A percentile compares a stretch with the other conserved stretches of the same genome.
Conservation (phyloP, 2,888 invertebrate genomes). For the Pristionchus mayeri region DNA sequence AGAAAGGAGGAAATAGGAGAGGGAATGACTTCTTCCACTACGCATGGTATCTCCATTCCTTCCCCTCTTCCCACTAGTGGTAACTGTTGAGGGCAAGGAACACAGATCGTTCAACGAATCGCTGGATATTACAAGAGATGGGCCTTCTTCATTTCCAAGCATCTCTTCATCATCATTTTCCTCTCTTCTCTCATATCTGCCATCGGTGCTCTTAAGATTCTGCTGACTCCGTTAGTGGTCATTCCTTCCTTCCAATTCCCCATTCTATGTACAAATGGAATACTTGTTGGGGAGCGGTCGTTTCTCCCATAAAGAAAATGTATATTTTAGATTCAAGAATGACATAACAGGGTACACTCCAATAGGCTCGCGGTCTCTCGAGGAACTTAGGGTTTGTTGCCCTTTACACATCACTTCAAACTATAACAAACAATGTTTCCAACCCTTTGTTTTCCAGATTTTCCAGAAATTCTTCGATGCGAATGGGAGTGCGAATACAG, state of each 20-base stretch:
- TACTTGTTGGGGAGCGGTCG: too few relatives aligned
- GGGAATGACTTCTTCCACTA: too few relatives aligned
- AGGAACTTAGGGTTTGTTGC: constrained; percentile 58
- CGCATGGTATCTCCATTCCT: neutral
- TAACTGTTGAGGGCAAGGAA: constrained; percentile 49
- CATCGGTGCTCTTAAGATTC: constrained; percentile 65
- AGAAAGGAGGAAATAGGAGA: too few relatives aligned
- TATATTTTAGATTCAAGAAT: constrained; percentile 56
- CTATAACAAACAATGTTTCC: neutral
- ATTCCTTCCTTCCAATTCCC: neutral
- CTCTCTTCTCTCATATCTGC: constrained; percentile 65
- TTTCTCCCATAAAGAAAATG: too few relatives aligned
- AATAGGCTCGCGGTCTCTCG: constrained; percentile 66
- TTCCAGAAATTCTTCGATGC: constrained; percentile 61
- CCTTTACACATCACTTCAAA: constrained; percentile 49
- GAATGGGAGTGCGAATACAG: constrained; percentile 61
- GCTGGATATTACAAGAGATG: constrained; percentile 61
- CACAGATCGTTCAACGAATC: constrained; percentile 60
- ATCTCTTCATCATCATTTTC: constrained; percentile 66
- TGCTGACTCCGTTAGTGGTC: constrained; percentile 64
- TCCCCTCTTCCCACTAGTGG: neutral
- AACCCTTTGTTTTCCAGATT: constrained; percentile 48
- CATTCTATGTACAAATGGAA: too few relatives aligned
- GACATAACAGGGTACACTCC: constrained; percentile 74
- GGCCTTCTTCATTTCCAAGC: constrained; percentile 67